These are phyloP conservation scores for Apodemus sylvaticus DNA, from an alignment of 2,113 vertebrate genomes.

Conservation along the genomic window DNA sequence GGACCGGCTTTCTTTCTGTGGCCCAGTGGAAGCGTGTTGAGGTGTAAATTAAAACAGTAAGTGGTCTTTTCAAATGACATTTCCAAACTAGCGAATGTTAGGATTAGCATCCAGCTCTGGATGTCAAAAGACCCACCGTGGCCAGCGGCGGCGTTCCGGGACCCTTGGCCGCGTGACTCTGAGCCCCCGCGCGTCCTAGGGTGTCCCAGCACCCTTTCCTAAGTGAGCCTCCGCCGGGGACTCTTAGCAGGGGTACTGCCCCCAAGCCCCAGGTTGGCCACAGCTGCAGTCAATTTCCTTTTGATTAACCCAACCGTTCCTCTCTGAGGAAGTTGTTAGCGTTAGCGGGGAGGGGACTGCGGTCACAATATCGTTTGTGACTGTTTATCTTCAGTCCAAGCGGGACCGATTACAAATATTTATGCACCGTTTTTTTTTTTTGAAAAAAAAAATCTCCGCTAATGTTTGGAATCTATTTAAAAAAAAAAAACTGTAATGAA, in stretches of 20 bases:
- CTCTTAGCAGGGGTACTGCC: not conserved
- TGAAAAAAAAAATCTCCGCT: slow-evolving; percentile 39
- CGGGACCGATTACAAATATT: slow-evolving; percentile 77
- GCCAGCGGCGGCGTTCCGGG: not conserved
- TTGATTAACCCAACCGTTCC: slow-evolving; percentile 86
- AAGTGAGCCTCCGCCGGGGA: not conserved
- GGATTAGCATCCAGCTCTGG: slow-evolving; percentile 53
- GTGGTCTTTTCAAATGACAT: slow-evolving; percentile 72
- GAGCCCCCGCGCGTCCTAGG: not conserved
- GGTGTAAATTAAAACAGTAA: slow-evolving; percentile 82
- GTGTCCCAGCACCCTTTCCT: not conserved
- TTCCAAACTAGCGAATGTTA: slow-evolving; percentile 79
- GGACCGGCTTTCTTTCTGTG: slow-evolving; percentile 79
- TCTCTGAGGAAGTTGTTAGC: slow-evolving; percentile 84
- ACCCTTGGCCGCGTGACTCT: not conserved
- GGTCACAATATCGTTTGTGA: slow-evolving; percentile 73
- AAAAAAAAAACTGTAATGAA: not conserved
- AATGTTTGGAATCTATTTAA: slow-evolving; percentile 18
- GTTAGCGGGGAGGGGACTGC: slow-evolving; percentile 76
- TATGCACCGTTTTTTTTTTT: not conserved
- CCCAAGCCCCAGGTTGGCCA: slow-evolving; percentile 1
- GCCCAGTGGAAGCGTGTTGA: slow-evolving; percentile 65
- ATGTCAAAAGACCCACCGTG: not conserved
- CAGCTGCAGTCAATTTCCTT: slow-evolving; percentile 86
- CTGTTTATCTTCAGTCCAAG: slow-evolving; percentile 64